Conservation (phyloP, 2,797 vertebrate genomes). For the Coranthus polyacanthus region DNA sequence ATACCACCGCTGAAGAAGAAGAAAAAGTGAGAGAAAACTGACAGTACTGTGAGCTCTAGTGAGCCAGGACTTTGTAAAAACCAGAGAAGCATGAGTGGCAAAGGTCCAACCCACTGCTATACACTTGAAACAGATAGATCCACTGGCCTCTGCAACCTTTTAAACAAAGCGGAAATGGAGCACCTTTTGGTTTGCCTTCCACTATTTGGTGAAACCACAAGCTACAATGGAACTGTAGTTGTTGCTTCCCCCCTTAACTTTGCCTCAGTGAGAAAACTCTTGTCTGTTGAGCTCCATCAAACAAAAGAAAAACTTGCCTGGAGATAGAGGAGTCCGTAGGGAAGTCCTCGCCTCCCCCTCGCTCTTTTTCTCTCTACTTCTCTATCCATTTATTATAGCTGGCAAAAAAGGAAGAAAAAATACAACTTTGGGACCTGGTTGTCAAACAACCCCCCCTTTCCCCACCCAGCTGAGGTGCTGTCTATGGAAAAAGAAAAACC, state of each 20-base stretch:
- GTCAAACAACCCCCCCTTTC: conserved; percentile 52
- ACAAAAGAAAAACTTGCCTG: conserved; percentile 69
- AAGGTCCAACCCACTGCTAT: conserved; percentile 2
- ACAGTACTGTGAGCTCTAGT: conserved; percentile 17
- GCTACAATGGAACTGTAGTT: conserved; percentile 25
- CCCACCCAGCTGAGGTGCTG: conserved; percentile 18
- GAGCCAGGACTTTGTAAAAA: conserved; percentile 4
- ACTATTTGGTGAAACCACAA: conserved; percentile 41
- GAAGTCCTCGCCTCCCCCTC: conserved; percentile 50
- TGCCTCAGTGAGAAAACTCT: conserved; percentile 57
- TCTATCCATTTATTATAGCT: conserved; percentile 68
- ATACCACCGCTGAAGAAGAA: neutral
- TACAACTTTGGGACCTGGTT: conserved; percentile 61
- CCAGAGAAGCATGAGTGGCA: neutral
- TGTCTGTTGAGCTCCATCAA: conserved; percentile 73
- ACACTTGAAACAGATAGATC: conserved; percentile 45
- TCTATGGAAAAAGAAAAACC: conserved; percentile 12
- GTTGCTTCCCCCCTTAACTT: conserved; percentile 54
- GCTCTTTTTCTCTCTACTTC: conserved; percentile 21
- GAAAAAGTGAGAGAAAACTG: conserved; percentile 6
- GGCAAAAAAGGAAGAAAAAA: conserved; percentile 53
- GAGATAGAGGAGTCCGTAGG: conserved; percentile 65
- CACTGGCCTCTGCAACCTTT: conserved; percentile 35
- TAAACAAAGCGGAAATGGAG: conserved; percentile 22
- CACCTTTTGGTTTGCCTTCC: conserved; percentile 31